These are phyloP conservation scores for Melipona bicolor DNA, from an alignment of 2,888 invertebrate species.

Conservation along the genomic window DNA sequence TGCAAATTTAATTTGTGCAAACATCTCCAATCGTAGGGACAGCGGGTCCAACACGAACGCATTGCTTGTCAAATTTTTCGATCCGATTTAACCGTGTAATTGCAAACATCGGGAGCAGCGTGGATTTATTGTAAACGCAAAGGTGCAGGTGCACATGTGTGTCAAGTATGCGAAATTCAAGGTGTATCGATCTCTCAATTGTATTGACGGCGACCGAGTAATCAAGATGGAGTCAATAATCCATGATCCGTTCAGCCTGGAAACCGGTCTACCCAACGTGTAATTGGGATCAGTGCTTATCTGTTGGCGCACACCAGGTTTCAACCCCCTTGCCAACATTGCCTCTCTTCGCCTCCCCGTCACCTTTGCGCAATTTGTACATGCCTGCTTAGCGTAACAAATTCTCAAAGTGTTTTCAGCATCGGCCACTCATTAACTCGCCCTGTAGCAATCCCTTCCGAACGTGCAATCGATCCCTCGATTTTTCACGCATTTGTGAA, in stretches of 20 bases:
- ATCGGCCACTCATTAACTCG: constrained; percentile 42
- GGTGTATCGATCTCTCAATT: constrained; percentile 67
- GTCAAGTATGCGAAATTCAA: constrained; percentile 54
- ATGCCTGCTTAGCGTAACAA: constrained; percentile 58
- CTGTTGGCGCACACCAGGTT: constrained; percentile 79
- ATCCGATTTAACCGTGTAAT: background rate
- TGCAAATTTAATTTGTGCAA: too few relatives aligned
- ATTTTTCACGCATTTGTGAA: too few relatives aligned
- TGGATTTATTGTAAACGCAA: background rate
- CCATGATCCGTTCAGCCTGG: constrained; percentile 81
- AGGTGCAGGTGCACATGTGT: background rate
- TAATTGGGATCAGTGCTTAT: constrained; percentile 83
- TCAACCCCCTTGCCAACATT: constrained; percentile 51
- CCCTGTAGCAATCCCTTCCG: constrained; percentile 15
- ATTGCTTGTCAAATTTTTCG: background rate
- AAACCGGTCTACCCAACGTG: constrained; percentile 78
- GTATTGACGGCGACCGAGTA: constrained; percentile 67
- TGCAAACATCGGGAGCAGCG: too few relatives aligned
- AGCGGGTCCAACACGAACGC: background rate
- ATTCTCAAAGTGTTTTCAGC: constrained; percentile 35
- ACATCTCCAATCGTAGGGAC: too few relatives aligned
- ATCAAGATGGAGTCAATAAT: constrained; percentile 81
- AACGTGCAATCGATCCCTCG: background rate
- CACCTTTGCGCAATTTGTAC: constrained; percentile 54
- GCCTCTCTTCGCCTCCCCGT: constrained; percentile 49